Percentiles rank a stretch among this genome's conserved stretches.
Conservation (phyloP, 2,888 invertebrate species). For the Onchidella celtica region DNA sequence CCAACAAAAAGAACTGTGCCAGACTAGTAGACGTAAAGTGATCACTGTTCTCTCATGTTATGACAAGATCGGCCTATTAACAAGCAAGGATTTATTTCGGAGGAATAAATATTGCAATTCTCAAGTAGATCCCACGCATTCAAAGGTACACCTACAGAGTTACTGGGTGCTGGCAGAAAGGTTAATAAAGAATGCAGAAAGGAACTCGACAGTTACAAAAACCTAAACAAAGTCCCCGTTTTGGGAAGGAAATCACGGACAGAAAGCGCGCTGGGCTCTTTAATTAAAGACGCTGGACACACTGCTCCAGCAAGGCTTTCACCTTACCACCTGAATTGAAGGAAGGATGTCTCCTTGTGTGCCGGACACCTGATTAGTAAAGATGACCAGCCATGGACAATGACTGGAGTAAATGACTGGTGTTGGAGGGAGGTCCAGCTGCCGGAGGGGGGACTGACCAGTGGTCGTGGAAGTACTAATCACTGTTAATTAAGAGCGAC, state of each 20-base stretch:
- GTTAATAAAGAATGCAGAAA: too few species aligned
- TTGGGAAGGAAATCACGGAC: not conserved
- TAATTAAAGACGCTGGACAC: not conserved
- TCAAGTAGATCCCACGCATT: too few species aligned
- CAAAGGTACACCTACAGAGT: too few species aligned
- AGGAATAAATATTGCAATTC: too few species aligned
- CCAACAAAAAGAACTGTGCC: too few species aligned
- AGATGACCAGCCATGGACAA: constrained; percentile 11
- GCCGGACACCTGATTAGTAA: not conserved
- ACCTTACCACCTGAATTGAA: not conserved
- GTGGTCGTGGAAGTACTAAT: not conserved
- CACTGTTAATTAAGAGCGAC: not conserved
- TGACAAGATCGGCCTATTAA: too few species aligned
- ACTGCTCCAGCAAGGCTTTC: not conserved
- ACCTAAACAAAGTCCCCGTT: too few species aligned
- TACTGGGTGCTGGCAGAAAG: too few species aligned
- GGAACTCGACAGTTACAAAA: too few species aligned
- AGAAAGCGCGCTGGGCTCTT: not conserved
- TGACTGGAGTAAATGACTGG: constrained; percentile 6
- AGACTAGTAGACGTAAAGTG: too few species aligned
- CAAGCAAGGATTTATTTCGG: too few species aligned
- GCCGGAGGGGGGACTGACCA: constrained; percentile 2
- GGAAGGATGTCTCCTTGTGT: not conserved
- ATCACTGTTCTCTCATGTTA: too few species aligned
- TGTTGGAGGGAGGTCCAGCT: not conserved